These are phyloP conservation scores for Prenolepis imparis DNA, from an alignment of 2,888 invertebrate species.

Conservation along the genomic window DNA sequence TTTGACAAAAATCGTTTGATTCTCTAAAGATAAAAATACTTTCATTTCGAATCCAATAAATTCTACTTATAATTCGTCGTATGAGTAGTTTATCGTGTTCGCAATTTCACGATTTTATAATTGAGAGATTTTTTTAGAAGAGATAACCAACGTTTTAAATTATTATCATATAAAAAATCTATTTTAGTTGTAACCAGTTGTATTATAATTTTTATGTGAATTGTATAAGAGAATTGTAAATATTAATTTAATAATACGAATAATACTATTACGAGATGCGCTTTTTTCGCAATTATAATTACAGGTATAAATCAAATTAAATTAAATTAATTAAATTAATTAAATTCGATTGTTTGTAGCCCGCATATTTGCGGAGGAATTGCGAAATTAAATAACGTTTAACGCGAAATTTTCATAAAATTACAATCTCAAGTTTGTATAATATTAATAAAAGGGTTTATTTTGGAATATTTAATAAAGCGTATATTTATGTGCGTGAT, in stretches of 20 bases:
- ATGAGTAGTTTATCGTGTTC: background rate
- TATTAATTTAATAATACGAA: slow-evolving; percentile 6
- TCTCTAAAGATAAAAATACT: background rate
- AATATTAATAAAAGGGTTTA: slow-evolving; percentile 26
- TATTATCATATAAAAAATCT: background rate
- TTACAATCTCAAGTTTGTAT: slow-evolving; percentile 20
- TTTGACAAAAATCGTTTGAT: background rate
- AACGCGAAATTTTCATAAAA: slow-evolving; percentile 35
- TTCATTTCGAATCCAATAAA: background rate
- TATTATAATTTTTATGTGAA: background rate
- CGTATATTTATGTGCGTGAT: background rate
- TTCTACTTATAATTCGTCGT: background rate
- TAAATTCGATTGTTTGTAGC: slow-evolving; percentile 23
- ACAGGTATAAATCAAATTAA: slow-evolving; percentile 32
- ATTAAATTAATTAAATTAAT: slow-evolving; percentile 38
- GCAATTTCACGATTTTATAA: background rate
- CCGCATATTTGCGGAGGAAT: slow-evolving; percentile 19
- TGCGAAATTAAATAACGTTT: slow-evolving; percentile 38
- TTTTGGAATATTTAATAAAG: slow-evolving; percentile 34
- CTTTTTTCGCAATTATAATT: slow-evolving; percentile 16
- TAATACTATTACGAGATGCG: background rate
- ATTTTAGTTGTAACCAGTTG: background rate
- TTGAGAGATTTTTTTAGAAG: background rate
- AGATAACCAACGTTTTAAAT: background rate
- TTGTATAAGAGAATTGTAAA: slow-evolving; percentile 29